phyloP scores from a whole-genome alignment of 2,113 vertebrate species.

The Illadopsis cleaveri region DNA sequence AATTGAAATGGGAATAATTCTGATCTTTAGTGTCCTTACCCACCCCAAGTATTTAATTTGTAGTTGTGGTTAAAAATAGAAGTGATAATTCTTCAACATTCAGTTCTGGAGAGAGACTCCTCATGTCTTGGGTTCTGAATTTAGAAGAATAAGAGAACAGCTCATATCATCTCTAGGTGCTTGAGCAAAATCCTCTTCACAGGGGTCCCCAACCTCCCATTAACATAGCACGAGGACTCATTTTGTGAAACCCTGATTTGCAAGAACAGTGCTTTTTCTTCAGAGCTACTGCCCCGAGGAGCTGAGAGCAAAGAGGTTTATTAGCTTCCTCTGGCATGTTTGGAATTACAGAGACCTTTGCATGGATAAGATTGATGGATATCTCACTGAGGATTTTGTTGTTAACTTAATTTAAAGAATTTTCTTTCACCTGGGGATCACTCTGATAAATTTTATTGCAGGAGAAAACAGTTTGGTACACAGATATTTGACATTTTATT shows the following conservation, averaged over 20 bases:
- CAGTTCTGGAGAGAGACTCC: background rate
- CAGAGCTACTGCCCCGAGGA: background rate
- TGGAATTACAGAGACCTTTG: background rate
- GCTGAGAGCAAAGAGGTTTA: background rate
- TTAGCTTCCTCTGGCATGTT: background rate
- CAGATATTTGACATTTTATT: constrained; percentile 45
- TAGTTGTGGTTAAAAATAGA: background rate
- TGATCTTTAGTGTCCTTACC: background rate
- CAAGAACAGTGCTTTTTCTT: background rate
- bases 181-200: background rate
- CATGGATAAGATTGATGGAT: background rate
- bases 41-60: background rate
- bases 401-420: constrained; percentile 1
- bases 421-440: background rate
- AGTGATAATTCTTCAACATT: background rate
- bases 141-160: background rate
- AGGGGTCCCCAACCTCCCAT: background rate
- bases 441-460: background rate
- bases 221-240: background rate
- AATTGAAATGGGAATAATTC: background rate
- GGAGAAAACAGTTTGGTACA: background rate
- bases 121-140: background rate
- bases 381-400: background rate
- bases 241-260: background rate
- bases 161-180: background rate